Base-by-base conservation (phyloP, 2,888 invertebrate genomes). In the Mallateleia sp. region DNA sequence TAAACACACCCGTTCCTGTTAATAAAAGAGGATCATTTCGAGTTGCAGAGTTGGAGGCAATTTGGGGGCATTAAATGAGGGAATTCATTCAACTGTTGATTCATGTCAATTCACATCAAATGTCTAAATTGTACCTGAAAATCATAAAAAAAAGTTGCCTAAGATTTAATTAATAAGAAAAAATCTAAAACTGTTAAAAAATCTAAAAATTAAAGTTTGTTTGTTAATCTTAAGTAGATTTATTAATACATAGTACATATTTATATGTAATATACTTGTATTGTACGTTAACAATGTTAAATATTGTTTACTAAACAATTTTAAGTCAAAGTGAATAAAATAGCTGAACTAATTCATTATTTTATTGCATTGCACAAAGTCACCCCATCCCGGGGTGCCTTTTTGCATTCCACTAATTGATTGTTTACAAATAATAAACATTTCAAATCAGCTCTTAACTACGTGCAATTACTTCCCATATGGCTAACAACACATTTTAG, bases 11-110 rank as follows among this genome's bases (percentile, higher is more conserved):
- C 20, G 22, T 77, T 56, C 56, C 66, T 66, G 66, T 75, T 1
- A 75, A 64, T 28, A 64, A 42, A 18, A 64, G 64, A 54, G 75
- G 75, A 38, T 52, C 15, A 22, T 74, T 74, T 24, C 60, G 74
- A 64, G 64, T 64, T 75, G 24, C 64, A 22, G 64, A 75, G 38
- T 56, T 77, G 56, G 54, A 56, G 22, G 15, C 77, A 77, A 25
- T 64, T 45, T 77, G 66, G 66, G 77, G 77, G 38, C 52, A 42
- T 25, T 75, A 64, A 22, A 32, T 54, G n/a, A 38, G 28, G 32
- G 28, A n/a, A n/a, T n/a, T n/a, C n/a, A n/a, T n/a, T n/a, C n/a
- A n/a, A n/a, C n/a, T n/a, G n/a, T n/a, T n/a, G n/a, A n/a, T n/a
- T n/a, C n/a, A n/a, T n/a, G n/a, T n/a, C n/a, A 34, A 47, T 72